A percentile compares a stretch with the other conserved stretches of the same genome.
phyloP scores from a whole-genome alignment of 37 sponge, comb jelly and placozoan species.

The Corticium candelabrum region DNA sequence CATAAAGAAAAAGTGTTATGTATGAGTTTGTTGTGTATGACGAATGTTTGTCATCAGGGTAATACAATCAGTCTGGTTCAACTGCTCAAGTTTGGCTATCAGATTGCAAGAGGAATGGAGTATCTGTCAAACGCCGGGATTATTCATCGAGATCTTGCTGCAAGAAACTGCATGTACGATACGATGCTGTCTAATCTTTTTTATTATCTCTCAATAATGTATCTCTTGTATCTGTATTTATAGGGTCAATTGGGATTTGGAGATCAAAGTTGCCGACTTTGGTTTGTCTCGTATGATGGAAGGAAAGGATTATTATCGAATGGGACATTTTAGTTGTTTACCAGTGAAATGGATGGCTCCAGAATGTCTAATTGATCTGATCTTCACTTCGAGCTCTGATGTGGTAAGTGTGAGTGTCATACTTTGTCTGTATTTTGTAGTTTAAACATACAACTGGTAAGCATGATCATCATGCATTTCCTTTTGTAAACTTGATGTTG shows the following conservation, averaged over 20 bases:
- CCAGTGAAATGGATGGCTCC: conserved; percentile 49
- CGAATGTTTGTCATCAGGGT: no score
- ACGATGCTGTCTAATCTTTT: no score
- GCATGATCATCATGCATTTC: no score
- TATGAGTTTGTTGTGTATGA: no score
- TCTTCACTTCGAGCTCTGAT: conserved; percentile 34
- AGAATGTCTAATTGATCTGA: conserved; percentile 33
- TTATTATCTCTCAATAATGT: no score
- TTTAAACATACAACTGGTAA: no score
- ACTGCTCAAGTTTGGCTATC: conserved; percentile 11
- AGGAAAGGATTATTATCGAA: conserved; percentile 22
- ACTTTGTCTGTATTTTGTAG: no score
- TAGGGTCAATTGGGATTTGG: conserved; percentile 19
- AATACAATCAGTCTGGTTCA: no score
- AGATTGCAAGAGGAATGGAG: conserved; percentile 38
- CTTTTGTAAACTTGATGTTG: no score
- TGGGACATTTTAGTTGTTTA: conserved; percentile 18
- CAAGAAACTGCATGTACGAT: conserved; percentile 36
- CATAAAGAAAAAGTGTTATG: no score
- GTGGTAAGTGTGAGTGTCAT: conserved; percentile 27
- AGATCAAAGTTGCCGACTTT: conserved; percentile 32
- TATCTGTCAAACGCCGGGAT: conserved; percentile 26
- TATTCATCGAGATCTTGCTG: conserved; percentile 39
- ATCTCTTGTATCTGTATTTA: no score
- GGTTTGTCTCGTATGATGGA: conserved; percentile 37